Conservation (phyloP, 2,113 vertebrate species). For the Microcebus jonahi region DNA sequence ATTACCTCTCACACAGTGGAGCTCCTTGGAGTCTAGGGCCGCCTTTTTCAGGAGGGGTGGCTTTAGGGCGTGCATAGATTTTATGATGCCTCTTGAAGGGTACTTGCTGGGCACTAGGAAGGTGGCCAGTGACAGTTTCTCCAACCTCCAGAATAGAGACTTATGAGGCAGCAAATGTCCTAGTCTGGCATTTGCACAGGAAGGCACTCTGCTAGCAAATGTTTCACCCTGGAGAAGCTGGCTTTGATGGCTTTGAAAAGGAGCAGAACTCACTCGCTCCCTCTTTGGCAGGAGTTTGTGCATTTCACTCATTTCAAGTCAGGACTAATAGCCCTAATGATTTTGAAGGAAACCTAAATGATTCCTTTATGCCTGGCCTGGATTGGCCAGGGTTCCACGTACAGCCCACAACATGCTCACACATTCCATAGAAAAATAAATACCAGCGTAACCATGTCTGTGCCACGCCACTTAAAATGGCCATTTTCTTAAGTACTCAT, state of each 20-base stretch:
- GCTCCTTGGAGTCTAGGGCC: neutral
- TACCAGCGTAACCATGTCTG: neutral
- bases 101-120: neutral
- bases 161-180: neutral
- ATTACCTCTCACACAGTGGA: neutral
- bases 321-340: conserved; percentile 67
- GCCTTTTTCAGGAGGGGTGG: fast-evolving
- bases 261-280: conserved; percentile 39
- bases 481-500: conserved; percentile 66
- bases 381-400: conserved; percentile 51
- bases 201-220: neutral
- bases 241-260: conserved; percentile 44
- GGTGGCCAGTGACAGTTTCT: neutral
- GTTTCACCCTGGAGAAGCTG: neutral
- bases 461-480: conserved; percentile 49
- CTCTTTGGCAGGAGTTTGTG: neutral
- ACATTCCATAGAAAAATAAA: conserved; percentile 71
- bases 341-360: conserved; percentile 72
- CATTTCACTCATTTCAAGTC: conserved; percentile 62
- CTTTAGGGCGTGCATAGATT: fast-evolving
- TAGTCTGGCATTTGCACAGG: neutral
- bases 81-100: fast-evolving
- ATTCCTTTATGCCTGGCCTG: conserved; percentile 64
- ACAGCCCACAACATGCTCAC: conserved; percentile 71
- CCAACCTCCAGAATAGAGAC: neutral